These are phyloP conservation scores for Cydia amplana DNA, from an alignment of 1,140 invertebrate genomes.

Conservation along the genomic window DNA sequence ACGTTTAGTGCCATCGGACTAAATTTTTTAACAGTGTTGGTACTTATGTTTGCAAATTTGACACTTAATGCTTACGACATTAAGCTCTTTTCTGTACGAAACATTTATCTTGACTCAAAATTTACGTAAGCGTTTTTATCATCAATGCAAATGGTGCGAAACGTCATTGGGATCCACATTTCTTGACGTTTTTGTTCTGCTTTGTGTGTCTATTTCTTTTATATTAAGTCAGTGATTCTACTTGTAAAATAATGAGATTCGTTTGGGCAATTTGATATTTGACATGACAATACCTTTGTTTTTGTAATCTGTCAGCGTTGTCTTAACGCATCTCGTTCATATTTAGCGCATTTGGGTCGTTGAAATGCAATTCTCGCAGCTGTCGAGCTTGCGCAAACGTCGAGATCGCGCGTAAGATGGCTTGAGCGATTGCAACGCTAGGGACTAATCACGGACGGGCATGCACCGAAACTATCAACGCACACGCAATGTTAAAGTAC, in stretches of 20 bases:
- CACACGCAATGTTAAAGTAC: background rate
- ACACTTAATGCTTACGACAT: too few relatives aligned
- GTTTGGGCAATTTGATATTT: background rate
- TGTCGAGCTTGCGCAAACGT: slow-evolving; percentile 13
- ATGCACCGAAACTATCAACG: slow-evolving; percentile 24
- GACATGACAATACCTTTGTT: background rate
- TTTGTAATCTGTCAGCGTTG: background rate
- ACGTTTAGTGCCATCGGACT: too few relatives aligned
- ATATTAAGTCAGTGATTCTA: too few relatives aligned
- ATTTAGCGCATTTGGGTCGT: slow-evolving; percentile 19
- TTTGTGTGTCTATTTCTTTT: too few relatives aligned
- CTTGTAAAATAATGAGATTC: background rate
- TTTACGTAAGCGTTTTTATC: too few relatives aligned
- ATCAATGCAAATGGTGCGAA: too few relatives aligned
- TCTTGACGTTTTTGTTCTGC: too few relatives aligned
- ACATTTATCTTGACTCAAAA: too few relatives aligned
- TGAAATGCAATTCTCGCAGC: slow-evolving; percentile 13
- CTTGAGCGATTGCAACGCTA: slow-evolving; percentile 3
- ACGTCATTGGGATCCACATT: too few relatives aligned
- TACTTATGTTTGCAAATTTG: too few relatives aligned
- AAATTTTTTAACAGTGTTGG: too few relatives aligned
- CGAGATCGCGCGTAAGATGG: slow-evolving; percentile 15
- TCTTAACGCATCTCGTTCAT: background rate
- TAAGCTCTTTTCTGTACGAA: too few relatives aligned
- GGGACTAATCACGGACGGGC: slow-evolving; percentile 10